Evolutionary conservation across 2,797 vertebrate genomes (phyloP).

Genomic region (Sebastes vulpes): DNA sequence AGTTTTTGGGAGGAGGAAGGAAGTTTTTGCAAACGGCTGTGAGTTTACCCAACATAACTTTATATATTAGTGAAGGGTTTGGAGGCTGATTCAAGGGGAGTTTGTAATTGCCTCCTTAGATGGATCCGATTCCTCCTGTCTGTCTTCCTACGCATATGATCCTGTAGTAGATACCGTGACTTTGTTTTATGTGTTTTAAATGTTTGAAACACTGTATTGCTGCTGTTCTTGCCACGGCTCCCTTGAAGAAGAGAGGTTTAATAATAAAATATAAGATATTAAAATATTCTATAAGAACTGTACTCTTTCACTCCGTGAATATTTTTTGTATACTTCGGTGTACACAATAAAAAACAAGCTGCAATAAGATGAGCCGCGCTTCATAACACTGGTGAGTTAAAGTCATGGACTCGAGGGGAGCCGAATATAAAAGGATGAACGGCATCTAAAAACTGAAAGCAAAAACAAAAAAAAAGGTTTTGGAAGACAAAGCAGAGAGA

Average conservation of each 20-base stretch:
- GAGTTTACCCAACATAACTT: neutral
- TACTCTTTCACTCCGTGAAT: neutral
- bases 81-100: neutral
- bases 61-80: neutral
- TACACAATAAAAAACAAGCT: constrained; percentile 8
- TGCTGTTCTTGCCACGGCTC: neutral
- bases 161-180: neutral
- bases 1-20: neutral
- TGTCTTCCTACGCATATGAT: neutral
- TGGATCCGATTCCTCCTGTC: neutral
- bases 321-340: neutral
- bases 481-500: constrained; percentile 48
- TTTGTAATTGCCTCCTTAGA: neutral
- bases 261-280: neutral
- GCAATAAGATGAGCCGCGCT: constrained; percentile 12
- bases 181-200: neutral
- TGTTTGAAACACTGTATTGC: neutral
- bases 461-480: constrained; percentile 23
- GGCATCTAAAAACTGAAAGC: constrained; percentile 31
- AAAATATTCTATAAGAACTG: neutral
- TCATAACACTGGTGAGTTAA: constrained; percentile 23
- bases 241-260: neutral
- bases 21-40: neutral
- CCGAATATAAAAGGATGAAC: constrained; percentile 36
- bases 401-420: constrained; percentile 3